Evolutionary conservation across 2,888 invertebrate species (phyloP).

Genomic region (Drosophila gaucha): DNA sequence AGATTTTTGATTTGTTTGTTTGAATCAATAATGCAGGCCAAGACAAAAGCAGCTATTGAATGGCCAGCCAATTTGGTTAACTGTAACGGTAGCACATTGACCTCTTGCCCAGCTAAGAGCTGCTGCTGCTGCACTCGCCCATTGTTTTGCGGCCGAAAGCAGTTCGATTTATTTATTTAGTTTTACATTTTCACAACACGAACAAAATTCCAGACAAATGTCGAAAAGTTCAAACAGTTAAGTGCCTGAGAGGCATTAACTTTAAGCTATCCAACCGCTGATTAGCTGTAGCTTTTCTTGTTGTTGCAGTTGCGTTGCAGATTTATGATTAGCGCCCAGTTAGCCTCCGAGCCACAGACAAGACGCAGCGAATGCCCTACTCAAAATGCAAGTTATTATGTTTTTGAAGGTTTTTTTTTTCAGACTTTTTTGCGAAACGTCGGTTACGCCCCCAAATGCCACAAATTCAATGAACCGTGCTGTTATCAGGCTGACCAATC

Average conservation of each 20-base stretch:
- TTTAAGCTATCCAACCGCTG: constrained; percentile 67
- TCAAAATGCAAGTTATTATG: constrained; percentile 78
- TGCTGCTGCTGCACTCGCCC: constrained; percentile 11
- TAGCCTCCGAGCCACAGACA: constrained; percentile 38
- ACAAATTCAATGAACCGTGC: constrained; percentile 72
- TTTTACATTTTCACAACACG: constrained; percentile 66
- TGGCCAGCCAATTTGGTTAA: constrained; percentile 41
- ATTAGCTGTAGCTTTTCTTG: constrained; percentile 55
- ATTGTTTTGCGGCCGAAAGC: constrained; percentile 40
- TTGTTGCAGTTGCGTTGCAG: constrained; percentile 66
- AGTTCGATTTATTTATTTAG: constrained; percentile 74
- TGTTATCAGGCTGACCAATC: constrained; percentile 64
- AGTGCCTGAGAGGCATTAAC: constrained; percentile 77
- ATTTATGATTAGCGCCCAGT: constrained; percentile 75
- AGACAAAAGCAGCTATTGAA: constrained; percentile 53
- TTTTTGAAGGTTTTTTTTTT: constrained; percentile 66
- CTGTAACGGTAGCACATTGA: constrained; percentile 74
- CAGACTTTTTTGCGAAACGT: constrained; percentile 56
- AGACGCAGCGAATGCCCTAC: constrained; percentile 72
- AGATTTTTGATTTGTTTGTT: constrained; percentile 10
- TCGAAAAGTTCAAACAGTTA: constrained; percentile 79
- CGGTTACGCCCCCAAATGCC: constrained; percentile 73
- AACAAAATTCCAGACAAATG: constrained; percentile 61
- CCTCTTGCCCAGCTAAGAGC: constrained; percentile 52
- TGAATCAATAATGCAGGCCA: constrained; percentile 44